Evolutionary conservation across 92 coral and sea anemone genomes (phyloP), one percentile per base, ranked within the genome.

Genomic region (Umimayanthus chanpuru): DNA sequence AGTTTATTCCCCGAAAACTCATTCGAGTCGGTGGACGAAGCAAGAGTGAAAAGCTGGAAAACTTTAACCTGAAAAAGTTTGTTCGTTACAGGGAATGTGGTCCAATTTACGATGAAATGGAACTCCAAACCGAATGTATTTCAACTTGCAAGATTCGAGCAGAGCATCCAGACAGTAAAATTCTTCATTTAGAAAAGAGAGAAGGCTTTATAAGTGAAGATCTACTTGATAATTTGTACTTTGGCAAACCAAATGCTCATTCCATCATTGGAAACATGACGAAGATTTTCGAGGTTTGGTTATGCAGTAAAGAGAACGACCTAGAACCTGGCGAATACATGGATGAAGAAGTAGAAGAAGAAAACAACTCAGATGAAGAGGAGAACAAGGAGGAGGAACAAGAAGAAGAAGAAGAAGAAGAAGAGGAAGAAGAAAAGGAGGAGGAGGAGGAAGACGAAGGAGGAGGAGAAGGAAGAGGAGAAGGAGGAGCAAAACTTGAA

Each of bases 311-410:
- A 68, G 86, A 82, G 6, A 29, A 18, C 56, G 26, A 82, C 25
- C 1, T 67, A 44, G 55, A 81, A n/a, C 20, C 73, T 2, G 84
- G 84, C 29, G 94, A 82, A 16, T 78, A 64, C 20, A 47, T 9
- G 9, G 92, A 66, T 0, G 80, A 77, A 6, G 90, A 90, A 43
- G 90, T 83, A 4, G 85, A 81, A 8, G 89, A 93, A 15, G 94
- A 93, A 6, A 92, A 89, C 4, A 93, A 95, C 73, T 79, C 86
- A 9, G 96, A 95, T 12, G 94, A 90, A 28, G 92, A 92, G 55
- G 89, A 91, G 26, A 85, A 91, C 28, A 73, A 85, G 50, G 88
- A 86, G 66, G 93, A 88, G 32, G 94, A 96, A 23, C 55, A 81
- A 26, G 80, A 88, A 5, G 92, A 85, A 44, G 89, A 79, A 15